Evolutionary conservation across 2,113 vertebrate species (phyloP).

Genomic region (Indri indri): DNA sequence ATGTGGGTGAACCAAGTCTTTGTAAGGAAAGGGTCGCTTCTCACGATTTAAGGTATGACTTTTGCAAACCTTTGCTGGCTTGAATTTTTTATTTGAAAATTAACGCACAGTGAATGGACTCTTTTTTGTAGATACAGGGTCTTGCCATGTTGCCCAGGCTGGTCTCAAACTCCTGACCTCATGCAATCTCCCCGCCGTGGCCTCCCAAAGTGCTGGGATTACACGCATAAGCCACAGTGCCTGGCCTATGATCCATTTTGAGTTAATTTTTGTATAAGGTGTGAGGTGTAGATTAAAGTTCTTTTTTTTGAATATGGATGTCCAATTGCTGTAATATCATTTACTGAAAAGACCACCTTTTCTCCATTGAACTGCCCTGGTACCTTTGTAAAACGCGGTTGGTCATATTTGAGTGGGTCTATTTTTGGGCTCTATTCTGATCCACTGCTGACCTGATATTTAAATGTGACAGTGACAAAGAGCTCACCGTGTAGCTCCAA

Average conservation of each 20-base stretch:
- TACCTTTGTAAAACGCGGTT: background rate
- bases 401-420: background rate
- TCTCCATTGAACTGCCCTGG: background rate
- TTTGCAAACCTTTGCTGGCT: background rate
- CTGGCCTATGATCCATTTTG: background rate
- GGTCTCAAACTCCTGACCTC: too few relatives aligned
- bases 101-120: background rate
- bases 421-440: background rate
- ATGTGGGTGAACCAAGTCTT: rapidly evolving
- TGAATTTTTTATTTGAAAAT: background rate
- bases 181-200: too few relatives aligned
- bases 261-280: background rate
- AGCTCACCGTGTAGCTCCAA: background rate
- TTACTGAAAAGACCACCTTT: background rate
- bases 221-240: background rate
- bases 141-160: too few relatives aligned
- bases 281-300: background rate
- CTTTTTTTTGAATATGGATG: background rate
- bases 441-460: background rate
- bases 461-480: background rate
- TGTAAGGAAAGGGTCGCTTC: background rate
- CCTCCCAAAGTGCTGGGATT: too few relatives aligned
- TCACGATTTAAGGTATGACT: background rate
- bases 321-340: background rate
- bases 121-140: background rate